Base-by-base conservation (phyloP, 2,113 vertebrate genomes). In the Albula goreensis region DNA sequence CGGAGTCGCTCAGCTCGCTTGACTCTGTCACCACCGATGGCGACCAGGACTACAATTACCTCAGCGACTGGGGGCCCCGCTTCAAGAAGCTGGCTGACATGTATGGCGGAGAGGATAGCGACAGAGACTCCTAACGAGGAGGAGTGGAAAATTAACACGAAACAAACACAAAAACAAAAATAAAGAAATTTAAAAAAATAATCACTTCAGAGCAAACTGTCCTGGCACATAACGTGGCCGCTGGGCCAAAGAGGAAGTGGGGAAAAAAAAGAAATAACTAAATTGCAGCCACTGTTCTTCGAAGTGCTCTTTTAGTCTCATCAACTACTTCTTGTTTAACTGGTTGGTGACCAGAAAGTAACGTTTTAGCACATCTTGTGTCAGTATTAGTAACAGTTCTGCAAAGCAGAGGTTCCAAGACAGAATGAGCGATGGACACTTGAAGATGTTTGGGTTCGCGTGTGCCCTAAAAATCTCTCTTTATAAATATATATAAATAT, bases 81-180 rank as follows among this genome's bases (percentile, higher is more conserved):
- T 99, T 99, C 93, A 98, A 97, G 93, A 99, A 98, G 94, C 96
- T 99, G 78, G 97, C 98, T 0, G 98, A 99, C 89, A 96, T 99
- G 98, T 99, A 99, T 41, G 97, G 97, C 0, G 92, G 96, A 6
- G 96, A 94, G 85, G 97, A 98, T 94, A 97, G 97, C 85, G 97
- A 97, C 94, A 95, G 94, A 89, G 97, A 98, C 93, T 97, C 97
- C 88, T 99, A 97, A 97, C 92, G 19, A 48, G 63, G 91, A 80
- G 77, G 22, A 17, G 31, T 52, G 0, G 50, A 3, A 78, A 41
- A 50, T 1, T 0, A 77, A 4, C 60, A 15, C 60, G 3, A 17
- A 63, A 84, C 31, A 80, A 78, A 25, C 3, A 50, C 80, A 53
- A 90, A 93, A 91, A 85, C 90, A 90, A 88, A 51, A 88, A 91